These are phyloP conservation scores for Tromatobia lineatoria DNA, from an alignment of 2,888 invertebrate species.

Conservation along the genomic window DNA sequence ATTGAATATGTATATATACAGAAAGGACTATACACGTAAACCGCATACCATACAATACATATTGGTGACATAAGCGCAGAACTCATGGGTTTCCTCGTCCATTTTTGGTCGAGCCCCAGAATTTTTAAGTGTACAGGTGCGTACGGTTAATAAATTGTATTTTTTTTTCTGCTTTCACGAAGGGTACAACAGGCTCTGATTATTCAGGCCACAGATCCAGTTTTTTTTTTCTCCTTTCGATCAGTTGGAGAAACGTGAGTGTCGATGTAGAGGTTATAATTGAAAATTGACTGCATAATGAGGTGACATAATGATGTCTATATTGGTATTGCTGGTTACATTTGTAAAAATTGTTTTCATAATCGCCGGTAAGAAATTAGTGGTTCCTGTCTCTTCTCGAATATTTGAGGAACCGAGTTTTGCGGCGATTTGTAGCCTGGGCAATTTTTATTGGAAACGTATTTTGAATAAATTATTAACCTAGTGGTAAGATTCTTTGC, in stretches of 20 bases:
- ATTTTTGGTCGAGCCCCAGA: neutral
- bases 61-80: constrained; percentile 2
- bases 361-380: neutral
- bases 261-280: neutral
- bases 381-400: no score
- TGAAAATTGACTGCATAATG: neutral
- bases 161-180: constrained; percentile 12
- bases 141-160: neutral
- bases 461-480: no score
- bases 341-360: neutral
- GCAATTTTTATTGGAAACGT: no score
- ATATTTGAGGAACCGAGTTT: no score
- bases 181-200: neutral
- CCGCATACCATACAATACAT: neutral
- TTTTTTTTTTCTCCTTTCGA: neutral
- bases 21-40: neutral
- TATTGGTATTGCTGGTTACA: neutral
- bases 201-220: neutral
- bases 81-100: constrained; percentile 3
- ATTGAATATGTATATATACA: constrained; percentile 44
- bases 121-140: neutral
- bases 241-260: neutral
- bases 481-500: no score
- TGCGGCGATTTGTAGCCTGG: no score
- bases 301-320: neutral